Base-by-base conservation (phyloP, 2,797 vertebrate species). In the Scomberomorus guttatus region DNA sequence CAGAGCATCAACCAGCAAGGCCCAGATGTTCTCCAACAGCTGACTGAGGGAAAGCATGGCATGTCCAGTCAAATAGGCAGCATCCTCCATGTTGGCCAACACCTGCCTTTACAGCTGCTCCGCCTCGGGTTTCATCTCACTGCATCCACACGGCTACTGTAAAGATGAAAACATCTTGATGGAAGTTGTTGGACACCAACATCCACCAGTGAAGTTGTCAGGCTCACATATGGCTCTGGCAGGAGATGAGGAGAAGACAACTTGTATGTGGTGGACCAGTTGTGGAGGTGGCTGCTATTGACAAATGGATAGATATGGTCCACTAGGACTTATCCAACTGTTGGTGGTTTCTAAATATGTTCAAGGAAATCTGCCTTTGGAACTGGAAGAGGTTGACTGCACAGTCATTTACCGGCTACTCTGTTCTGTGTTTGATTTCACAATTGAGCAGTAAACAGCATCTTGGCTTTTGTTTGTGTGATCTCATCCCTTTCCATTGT, bases 41-140 rank as follows among this genome's bases (percentile, higher is more conserved):
- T 92, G 92, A 92, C 65, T 72, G 82, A 85, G 70, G 60, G 65
- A 85, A 89, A 78, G 70, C 24, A 29, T 64, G 74, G 84, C 85
- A 46, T 81, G 93, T 92, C 91, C 91, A 94, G 91, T 90, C 87
- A 90, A 74, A 90, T 84, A 91, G 80, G 81, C 82, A 72, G 57
- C 78, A 73, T 84, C 84, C 64, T 77, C 65, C 84, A 75, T 63
- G 83, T 84, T 89, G 88, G 87, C 91, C 89, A 85, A 89, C 93
- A 93, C 91, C 92, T 94, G 92, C 89, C 87, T 84, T 50, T 86
- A 64, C 92, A 93, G 90, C 89, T 94, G 92, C 89, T 88, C 61
- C 0, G 85, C 84, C 86, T 87, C 25, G 0, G 77, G 83, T 92
- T 92, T 88, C 91, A 64, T 85, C 77, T 91, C 86, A 32, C 54